Evolutionary conservation across 1,140 invertebrate genomes (phyloP).

Genomic region (Polypedilum vanderplanki): DNA sequence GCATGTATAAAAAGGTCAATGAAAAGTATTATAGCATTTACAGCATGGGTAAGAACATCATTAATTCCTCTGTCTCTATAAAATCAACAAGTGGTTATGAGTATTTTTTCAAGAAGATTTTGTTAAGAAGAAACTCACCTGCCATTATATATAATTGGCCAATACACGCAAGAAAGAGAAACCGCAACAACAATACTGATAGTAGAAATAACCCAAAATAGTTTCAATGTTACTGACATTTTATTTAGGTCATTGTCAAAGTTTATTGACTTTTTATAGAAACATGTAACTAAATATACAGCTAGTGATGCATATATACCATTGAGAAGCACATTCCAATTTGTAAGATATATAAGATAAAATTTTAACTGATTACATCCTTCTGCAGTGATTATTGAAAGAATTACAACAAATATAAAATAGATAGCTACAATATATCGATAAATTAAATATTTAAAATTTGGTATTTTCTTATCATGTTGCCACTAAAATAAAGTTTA

Average conservation of each 20-base stretch:
- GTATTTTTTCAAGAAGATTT: background rate
- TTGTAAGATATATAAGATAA: background rate
- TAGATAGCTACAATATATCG: background rate
- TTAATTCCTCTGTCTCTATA: constrained; percentile 4
- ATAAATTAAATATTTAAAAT: constrained; percentile 12
- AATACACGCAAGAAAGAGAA: background rate
- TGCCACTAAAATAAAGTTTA: constrained; percentile 14
- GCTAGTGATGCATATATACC: background rate
- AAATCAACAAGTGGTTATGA: background rate
- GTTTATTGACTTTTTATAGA: background rate
- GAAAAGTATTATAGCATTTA: background rate
- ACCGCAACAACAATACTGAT: background rate
- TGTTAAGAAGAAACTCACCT: background rate
- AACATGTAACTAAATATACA: background rate
- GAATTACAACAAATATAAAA: background rate
- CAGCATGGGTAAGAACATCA: constrained; percentile 15
- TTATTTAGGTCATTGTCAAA: background rate
- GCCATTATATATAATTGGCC: background rate
- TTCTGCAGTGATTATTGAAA: background rate
- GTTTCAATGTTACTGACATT: background rate
- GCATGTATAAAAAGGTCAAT: background rate
- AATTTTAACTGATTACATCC: background rate
- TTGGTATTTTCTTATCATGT: background rate
- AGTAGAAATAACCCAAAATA: background rate
- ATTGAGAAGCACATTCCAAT: constrained; percentile 7